phyloP scores from a whole-genome alignment of 1,140 invertebrate genomes.

The Homarus americanus region DNA sequence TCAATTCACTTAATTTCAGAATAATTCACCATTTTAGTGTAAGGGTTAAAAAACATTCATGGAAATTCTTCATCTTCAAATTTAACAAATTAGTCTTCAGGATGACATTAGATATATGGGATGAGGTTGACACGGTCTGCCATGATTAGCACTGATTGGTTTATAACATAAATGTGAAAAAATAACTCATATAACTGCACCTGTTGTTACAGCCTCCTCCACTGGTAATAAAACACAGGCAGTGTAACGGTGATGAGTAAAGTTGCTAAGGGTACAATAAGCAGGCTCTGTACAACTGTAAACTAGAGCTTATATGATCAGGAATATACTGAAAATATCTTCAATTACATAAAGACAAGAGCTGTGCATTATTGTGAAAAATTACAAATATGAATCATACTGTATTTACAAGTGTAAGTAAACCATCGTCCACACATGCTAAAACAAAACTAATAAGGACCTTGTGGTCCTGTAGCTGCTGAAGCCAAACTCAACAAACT shows the following conservation, averaged over 20 bases:
- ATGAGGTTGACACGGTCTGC: slow-evolving; percentile 6
- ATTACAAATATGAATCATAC: neutral
- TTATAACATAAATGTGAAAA: neutral
- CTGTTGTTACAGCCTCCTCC: neutral
- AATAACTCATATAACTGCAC: neutral
- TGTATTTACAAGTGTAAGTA: neutral
- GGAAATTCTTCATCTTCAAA: slow-evolving; percentile 6
- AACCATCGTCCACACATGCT: neutral
- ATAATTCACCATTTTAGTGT: neutral
- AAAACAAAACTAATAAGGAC: neutral
- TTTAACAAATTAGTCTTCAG: slow-evolving; percentile 16
- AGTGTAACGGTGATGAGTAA: neutral
- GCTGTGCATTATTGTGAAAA: slow-evolving; percentile 7
- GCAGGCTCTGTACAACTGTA: neutral
- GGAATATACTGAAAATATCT: no score
- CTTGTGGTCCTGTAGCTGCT: neutral
- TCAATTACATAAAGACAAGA: no score
- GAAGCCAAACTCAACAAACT: neutral
- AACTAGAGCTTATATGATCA: neutral
- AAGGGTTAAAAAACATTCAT: neutral
- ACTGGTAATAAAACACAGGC: neutral
- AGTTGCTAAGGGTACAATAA: neutral
- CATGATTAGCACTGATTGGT: slow-evolving; percentile 1
- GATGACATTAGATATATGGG: slow-evolving; percentile 7
- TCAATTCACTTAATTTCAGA: no score